Evolutionary conservation across 2,888 invertebrate genomes (phyloP).

Genomic region (Falcaria lacertinaria): DNA sequence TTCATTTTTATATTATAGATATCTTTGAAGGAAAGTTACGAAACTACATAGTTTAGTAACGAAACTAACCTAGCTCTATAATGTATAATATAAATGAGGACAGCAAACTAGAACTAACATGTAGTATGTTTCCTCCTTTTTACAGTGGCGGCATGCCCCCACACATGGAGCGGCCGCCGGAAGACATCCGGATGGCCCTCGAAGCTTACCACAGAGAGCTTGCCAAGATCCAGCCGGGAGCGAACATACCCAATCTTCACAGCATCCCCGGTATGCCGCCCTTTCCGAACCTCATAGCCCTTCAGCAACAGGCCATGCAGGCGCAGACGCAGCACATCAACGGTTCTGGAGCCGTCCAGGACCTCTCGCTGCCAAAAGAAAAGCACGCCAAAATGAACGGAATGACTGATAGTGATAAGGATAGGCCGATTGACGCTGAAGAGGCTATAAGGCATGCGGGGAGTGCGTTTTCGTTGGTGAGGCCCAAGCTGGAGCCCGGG

Average conservation of each 20-base stretch:
- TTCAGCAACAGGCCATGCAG: conserved; percentile 83
- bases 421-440: conserved; percentile 79
- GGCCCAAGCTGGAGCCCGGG: conserved; percentile 91
- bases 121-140: conserved; percentile 90
- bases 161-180: conserved; percentile 81
- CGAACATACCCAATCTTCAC: conserved; percentile 79
- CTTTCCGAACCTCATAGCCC: conserved; percentile 84
- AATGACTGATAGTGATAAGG: conserved; percentile 84
- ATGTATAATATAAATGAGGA: conserved; percentile 47
- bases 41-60: no score
- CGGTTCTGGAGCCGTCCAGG: conserved; percentile 86
- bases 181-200: conserved; percentile 93
- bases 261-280: conserved; percentile 78
- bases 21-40: no score
- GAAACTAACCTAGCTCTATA: not conserved
- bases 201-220: conserved; percentile 97
- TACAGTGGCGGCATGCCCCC: conserved; percentile 86
- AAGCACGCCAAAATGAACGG: conserved; percentile 82
- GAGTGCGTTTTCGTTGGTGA: conserved; percentile 92
- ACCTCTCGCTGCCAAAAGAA: conserved; percentile 91
- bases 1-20: no score
- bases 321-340: conserved; percentile 79
- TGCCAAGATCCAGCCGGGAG: conserved; percentile 89
- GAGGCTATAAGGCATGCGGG: conserved; percentile 88
- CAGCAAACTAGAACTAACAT: conserved; percentile 81